Percentiles rank a stretch among this genome's conserved stretches.
phyloP scores from a whole-genome alignment of 92 coral and sea anemone genomes.

The Ricordea florida region DNA sequence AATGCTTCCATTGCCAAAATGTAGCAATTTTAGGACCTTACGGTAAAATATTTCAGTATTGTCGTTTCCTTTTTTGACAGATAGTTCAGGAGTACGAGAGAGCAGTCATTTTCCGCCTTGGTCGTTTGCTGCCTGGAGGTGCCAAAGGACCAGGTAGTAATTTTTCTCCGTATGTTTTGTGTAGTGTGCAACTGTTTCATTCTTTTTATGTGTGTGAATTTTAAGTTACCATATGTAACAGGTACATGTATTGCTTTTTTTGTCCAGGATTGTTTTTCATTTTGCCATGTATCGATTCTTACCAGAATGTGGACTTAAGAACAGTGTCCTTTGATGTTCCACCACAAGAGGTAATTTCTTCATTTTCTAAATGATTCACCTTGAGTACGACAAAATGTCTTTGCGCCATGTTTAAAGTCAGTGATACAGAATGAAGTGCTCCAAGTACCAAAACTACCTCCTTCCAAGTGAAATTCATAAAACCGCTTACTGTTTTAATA shows the following conservation, averaged over 20 bases:
- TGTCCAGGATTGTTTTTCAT: constrained; percentile 77
- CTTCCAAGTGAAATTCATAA: too few species aligned
- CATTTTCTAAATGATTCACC: background rate
- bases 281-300: constrained; percentile 88
- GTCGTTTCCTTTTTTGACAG: constrained; percentile 36
- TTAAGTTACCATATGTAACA: background rate
- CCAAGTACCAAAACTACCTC: too few species aligned
- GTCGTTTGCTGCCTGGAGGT: constrained; percentile 87
- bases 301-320: constrained; percentile 88
- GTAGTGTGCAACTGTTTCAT: background rate
- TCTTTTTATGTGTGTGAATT: background rate
- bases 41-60: background rate
- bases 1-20: background rate
- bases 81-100: constrained; percentile 96
- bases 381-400: background rate
- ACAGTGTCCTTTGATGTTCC: constrained; percentile 94
- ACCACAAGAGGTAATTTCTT: constrained; percentile 82
- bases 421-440: too few species aligned
- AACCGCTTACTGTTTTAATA: too few species aligned
- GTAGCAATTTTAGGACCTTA: background rate
- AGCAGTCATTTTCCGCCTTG: constrained; percentile 94
- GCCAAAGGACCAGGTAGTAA: constrained; percentile 95
- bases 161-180: background rate
- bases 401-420: too few species aligned
- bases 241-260: background rate